Percentiles rank a stretch among this genome's conserved stretches.
Evolutionary conservation across 2,888 invertebrate species (phyloP).

Genomic region (Helobdella robusta): DNA sequence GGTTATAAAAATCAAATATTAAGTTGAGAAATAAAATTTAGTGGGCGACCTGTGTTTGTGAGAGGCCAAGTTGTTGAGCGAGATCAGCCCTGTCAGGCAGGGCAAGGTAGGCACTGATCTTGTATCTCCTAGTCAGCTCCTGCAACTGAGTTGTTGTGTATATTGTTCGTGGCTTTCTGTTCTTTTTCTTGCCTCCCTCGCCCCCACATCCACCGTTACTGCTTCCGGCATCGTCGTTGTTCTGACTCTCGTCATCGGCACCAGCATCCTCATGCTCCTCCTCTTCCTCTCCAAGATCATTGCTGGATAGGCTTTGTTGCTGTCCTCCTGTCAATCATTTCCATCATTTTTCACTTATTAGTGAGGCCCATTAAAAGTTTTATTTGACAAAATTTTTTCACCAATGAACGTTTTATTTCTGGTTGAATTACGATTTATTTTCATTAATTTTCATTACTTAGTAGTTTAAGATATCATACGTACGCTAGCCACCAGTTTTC

Average conservation of each 20-base stretch:
- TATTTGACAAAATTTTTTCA: too few relatives aligned
- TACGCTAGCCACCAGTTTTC: too few relatives aligned
- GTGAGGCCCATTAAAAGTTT: too few relatives aligned
- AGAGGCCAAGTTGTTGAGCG: slow-evolving; percentile 15
- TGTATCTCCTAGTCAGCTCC: slow-evolving; percentile 18
- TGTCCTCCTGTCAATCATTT: too few relatives aligned
- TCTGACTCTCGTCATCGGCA: not conserved
- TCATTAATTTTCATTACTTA: too few relatives aligned
- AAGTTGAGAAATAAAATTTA: not conserved
- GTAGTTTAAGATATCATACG: too few relatives aligned
- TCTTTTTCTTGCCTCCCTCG: slow-evolving; percentile 8
- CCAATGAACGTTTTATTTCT: too few relatives aligned
- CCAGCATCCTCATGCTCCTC: not conserved
- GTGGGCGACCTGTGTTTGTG: slow-evolving; percentile 15
- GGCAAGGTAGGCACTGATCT: slow-evolving; percentile 19
- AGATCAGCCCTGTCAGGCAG: slow-evolving; percentile 19
- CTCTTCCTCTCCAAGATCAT: too few relatives aligned
- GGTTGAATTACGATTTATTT: too few relatives aligned
- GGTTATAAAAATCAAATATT: not conserved
- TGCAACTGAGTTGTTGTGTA: slow-evolving; percentile 21
- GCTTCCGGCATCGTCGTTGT: not conserved
- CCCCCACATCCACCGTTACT: not conserved
- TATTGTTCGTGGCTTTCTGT: slow-evolving; percentile 18
- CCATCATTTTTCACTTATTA: too few relatives aligned
- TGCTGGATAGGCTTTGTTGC: too few relatives aligned